phyloP scores from a whole-genome alignment of 2,888 invertebrate genomes.

The Eilema sororculum region DNA sequence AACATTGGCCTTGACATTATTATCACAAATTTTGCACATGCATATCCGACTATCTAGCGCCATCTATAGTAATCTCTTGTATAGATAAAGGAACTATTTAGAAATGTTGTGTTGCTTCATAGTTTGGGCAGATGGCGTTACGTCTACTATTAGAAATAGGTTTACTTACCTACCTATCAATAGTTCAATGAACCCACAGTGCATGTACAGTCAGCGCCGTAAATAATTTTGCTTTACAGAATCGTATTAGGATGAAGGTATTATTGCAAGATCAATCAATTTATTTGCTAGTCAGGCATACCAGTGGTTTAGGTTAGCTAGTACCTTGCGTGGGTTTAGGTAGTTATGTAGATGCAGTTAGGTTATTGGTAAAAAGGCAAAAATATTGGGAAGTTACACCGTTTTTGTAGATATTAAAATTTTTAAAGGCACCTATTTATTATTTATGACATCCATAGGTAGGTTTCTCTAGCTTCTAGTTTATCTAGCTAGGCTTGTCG shows the following conservation, averaged over 20 bases:
- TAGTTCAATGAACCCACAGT: conserved; percentile 66
- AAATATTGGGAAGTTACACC: background rate
- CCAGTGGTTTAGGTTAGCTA: background rate
- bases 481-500: no score
- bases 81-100: conserved; percentile 36
- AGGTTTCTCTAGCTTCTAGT: no score
- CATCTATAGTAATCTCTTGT: conserved; percentile 50
- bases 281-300: background rate
- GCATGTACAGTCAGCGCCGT: conserved; percentile 46
- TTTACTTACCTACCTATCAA: conserved; percentile 52
- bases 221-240: conserved; percentile 39
- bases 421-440: conserved; percentile 3
- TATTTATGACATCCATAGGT: conserved; percentile 21
- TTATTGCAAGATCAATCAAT: background rate
- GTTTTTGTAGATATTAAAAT: no score
- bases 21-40: conserved; percentile 77
- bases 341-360: background rate
- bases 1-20: conserved; percentile 84
- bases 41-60: conserved; percentile 58
- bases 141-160: conserved; percentile 46
- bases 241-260: conserved; percentile 17
- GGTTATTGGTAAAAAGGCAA: background rate
- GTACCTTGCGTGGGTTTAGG: background rate
- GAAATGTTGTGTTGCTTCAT: conserved; percentile 32
- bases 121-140: conserved; percentile 69